These are phyloP conservation scores for Lophotis ruficrista DNA, from an alignment of 2,113 vertebrate genomes.

Conservation along the genomic window DNA sequence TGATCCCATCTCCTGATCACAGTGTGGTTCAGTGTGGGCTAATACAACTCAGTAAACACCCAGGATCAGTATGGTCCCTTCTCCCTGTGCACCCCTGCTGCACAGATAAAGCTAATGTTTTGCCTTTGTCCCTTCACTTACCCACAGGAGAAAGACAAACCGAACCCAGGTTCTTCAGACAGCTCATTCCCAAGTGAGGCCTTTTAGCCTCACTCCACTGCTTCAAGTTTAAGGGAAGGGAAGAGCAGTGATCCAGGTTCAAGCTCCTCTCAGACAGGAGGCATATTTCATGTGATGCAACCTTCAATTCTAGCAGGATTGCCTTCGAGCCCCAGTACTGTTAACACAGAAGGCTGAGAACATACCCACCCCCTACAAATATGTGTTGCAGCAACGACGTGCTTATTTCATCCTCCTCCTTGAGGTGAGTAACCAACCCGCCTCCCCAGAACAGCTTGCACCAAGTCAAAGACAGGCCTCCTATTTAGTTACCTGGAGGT, in stretches of 20 bases:
- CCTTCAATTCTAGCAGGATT: constrained; percentile 1
- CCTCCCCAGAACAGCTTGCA: constrained; percentile 39
- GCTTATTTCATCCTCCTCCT: constrained; percentile 48
- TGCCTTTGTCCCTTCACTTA: neutral
- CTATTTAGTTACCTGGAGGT: constrained; percentile 88
- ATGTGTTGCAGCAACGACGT: neutral
- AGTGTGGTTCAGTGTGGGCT: neutral
- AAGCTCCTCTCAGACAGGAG: neutral
- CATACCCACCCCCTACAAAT: constrained; percentile 55
- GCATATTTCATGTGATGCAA: neutral
- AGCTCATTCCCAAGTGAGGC: neutral
- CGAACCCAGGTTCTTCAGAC: neutral
- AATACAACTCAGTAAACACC: neutral
- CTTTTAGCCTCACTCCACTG: neutral
- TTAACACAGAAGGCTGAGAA: constrained; percentile 28
- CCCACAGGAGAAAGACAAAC: neutral
- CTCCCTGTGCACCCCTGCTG: neutral
- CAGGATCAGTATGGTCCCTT: neutral
- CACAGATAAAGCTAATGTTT: neutral
- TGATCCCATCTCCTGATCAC: no score
- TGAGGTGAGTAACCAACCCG: constrained; percentile 34
- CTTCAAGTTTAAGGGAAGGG: neutral
- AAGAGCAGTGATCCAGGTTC: neutral
- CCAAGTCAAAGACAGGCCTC: neutral
- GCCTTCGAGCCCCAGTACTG: neutral